These are phyloP conservation scores for Struthidea cinerea DNA, from an alignment of 2,113 vertebrate genomes.

Conservation along the genomic window DNA sequence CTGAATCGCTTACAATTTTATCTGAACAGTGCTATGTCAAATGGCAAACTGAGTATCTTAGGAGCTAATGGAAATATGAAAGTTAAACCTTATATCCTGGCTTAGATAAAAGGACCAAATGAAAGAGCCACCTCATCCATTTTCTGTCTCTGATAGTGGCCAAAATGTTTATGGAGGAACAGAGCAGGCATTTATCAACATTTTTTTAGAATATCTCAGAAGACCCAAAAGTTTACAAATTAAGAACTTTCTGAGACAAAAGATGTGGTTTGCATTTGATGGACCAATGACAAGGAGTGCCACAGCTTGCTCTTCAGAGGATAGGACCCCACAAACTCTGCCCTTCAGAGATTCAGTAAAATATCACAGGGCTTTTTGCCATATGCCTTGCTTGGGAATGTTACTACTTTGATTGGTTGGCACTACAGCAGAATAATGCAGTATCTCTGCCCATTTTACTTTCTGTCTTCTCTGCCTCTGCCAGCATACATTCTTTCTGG, in stretches of 20 bases:
- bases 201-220: neutral
- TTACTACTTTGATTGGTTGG: neutral
- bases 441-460: neutral
- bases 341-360: neutral
- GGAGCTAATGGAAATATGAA: neutral
- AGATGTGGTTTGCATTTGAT: neutral
- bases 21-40: neutral
- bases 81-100: neutral
- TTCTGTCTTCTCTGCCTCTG: neutral
- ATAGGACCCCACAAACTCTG: neutral
- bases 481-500: neutral
- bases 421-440: neutral
- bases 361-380: neutral
- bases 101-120: neutral
- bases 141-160: neutral
- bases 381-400: neutral
- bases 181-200: neutral
- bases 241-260: neutral
- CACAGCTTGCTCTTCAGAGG: neutral
- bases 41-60: neutral
- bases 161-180: neutral
- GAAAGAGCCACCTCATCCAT: neutral
- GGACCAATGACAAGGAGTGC: neutral
- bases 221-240: neutral
- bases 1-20: neutral